phyloP scores from a whole-genome alignment of 2,113 vertebrate genomes.

The Rhinolophus ferrumequinum region DNA sequence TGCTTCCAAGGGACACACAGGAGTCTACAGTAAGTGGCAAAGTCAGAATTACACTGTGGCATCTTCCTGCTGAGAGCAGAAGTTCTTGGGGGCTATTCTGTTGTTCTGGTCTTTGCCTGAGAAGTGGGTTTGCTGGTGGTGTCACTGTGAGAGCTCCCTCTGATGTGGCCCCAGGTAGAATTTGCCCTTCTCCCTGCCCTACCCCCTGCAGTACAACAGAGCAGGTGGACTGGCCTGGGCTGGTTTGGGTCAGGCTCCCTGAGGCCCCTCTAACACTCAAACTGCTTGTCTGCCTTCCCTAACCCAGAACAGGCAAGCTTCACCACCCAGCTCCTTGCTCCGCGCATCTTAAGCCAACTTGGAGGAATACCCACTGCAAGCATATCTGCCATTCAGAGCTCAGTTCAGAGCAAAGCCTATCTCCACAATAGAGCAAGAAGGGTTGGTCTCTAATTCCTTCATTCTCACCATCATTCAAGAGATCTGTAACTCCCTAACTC shows the following conservation, averaged over 20 bases:
- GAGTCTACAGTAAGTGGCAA: neutral
- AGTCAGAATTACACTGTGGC: neutral
- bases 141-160: neutral
- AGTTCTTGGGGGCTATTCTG: neutral
- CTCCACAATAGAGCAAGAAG: neutral
- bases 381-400: neutral
- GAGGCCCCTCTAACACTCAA: neutral
- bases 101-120: neutral
- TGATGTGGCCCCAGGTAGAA: neutral
- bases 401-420: neutral
- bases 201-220: neutral
- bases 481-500: neutral
- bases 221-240: neutral
- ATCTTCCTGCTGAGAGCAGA: neutral
- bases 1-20: neutral
- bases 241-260: neutral
- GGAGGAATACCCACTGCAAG: neutral
- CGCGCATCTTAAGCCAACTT: too few species aligned
- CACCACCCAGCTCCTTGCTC: neutral
- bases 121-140: neutral
- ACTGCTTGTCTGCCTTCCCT: neutral
- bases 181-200: neutral
- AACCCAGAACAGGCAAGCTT: neutral
- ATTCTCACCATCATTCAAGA: neutral
- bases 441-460: neutral